These are phyloP conservation scores for Lepidurus arcticus DNA, from an alignment of 1,140 invertebrate species.

Conservation along the genomic window DNA sequence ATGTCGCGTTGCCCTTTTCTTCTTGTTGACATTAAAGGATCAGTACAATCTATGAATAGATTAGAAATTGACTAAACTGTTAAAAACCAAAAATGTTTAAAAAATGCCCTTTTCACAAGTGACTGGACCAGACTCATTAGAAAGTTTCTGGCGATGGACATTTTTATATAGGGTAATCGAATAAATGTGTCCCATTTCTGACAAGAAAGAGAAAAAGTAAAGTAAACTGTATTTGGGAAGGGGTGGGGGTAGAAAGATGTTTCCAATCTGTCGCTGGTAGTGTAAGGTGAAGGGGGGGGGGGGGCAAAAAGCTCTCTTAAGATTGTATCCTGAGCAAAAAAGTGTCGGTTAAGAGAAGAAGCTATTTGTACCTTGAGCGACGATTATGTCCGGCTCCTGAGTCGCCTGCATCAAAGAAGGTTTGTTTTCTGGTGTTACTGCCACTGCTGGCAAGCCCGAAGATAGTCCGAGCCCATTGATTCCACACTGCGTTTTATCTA, in stretches of 20 bases:
- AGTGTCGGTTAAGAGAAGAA: background rate
- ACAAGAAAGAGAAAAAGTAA: background rate
- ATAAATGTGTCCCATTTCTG: conserved; percentile 4
- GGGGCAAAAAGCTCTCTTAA: background rate
- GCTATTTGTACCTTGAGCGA: background rate
- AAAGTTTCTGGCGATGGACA: background rate
- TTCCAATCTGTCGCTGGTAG: conserved; percentile 2
- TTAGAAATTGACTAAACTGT: no score
- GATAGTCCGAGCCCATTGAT: conserved; percentile 10
- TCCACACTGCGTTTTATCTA: background rate
- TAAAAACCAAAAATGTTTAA: no score
- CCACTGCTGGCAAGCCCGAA: background rate
- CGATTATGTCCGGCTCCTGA: conserved; percentile 10
- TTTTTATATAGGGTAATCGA: background rate
- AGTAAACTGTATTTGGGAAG: no score
- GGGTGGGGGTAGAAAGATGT: background rate
- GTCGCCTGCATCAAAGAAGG: background rate
- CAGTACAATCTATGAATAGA: no score
- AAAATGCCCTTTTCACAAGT: background rate
- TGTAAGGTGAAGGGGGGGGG: background rate
- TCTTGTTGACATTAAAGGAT: no score
- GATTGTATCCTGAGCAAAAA: background rate
- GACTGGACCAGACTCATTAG: background rate
- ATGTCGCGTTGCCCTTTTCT: no score
- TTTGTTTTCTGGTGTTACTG: background rate